These are phyloP conservation scores for Bembecia ichneumoniformis DNA, from an alignment of 2,888 invertebrate genomes.

Conservation along the genomic window DNA sequence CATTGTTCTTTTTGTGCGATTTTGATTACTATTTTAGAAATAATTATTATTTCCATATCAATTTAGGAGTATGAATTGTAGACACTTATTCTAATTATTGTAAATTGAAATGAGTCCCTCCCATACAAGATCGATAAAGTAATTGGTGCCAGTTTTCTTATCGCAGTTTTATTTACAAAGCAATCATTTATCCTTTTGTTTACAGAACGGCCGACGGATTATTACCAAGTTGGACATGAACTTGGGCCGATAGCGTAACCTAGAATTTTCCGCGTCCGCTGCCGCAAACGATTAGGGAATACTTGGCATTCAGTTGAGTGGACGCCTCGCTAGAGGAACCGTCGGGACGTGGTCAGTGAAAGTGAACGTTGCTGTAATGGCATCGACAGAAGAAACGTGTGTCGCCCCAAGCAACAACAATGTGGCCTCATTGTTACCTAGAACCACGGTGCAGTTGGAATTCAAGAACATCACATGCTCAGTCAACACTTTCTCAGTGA, in stretches of 20 bases:
- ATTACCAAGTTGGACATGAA: conserved; percentile 16
- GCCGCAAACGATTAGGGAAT: background rate
- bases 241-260: conserved; percentile 9
- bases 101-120: too few species aligned
- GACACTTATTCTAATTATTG: too few species aligned
- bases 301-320: background rate
- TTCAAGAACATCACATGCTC: conserved; percentile 78
- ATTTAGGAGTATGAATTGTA: too few species aligned
- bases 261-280: conserved; percentile 9
- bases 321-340: background rate
- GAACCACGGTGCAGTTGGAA: conserved; percentile 77
- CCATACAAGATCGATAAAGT: too few species aligned
- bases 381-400: conserved; percentile 29
- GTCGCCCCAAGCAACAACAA: conserved; percentile 49
- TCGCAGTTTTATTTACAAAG: background rate
- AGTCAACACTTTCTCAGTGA: conserved; percentile 70
- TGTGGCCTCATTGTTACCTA: conserved; percentile 51
- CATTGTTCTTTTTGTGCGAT: too few species aligned
- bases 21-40: too few species aligned
- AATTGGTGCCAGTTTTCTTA: background rate
- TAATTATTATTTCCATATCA: too few species aligned
- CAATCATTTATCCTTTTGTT: conserved; percentile 11
- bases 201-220: conserved; percentile 27
- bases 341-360: background rate
- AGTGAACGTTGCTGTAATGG: conserved; percentile 8